Evolutionary conservation across 2,113 vertebrate genomes (phyloP).

Genomic region (Lucifuga dentata): DNA sequence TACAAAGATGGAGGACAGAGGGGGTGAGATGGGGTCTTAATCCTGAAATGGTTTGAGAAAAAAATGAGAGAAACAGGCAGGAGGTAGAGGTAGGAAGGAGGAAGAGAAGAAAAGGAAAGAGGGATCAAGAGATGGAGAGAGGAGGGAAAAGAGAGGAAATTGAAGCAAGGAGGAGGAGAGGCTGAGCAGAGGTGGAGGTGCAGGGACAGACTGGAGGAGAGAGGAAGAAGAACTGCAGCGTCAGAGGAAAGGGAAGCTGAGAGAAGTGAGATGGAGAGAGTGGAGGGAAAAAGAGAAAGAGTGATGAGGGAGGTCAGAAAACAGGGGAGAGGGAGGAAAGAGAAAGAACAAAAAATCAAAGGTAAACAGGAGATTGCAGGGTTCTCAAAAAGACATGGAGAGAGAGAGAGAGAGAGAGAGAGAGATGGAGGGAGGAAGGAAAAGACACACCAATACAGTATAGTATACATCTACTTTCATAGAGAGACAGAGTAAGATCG

Average conservation of each 20-base stretch:
- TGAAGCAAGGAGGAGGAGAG: neutral
- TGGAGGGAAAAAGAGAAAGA: neutral
- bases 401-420: neutral
- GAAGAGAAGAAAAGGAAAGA: conserved; percentile 57
- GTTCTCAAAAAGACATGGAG: neutral
- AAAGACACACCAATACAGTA: too few relatives aligned
- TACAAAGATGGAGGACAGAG: neutral
- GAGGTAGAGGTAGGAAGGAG: neutral
- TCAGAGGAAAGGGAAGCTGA: neutral
- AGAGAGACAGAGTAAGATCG: neutral
- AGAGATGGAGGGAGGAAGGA: neutral
- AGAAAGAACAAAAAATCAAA: conserved; percentile 7
- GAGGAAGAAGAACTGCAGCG: too few relatives aligned
- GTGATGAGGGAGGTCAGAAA: neutral
- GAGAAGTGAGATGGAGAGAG: conserved; percentile 14
- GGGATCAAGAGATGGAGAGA: conserved; percentile 50
- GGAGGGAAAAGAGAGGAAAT: conserved; percentile 11
- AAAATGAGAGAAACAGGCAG: conserved; percentile 8
- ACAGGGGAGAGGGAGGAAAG: neutral
- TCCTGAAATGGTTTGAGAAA: conserved; percentile 20
- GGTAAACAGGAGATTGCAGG: conserved; percentile 9
- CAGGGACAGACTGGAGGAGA: neutral
- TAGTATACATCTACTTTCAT: too few relatives aligned
- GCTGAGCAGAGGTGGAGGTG: neutral
- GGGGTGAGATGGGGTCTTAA: conserved; percentile 39